These are phyloP conservation scores for Drosophila robusta DNA, from an alignment of 2,888 invertebrate species.

Conservation along the genomic window DNA sequence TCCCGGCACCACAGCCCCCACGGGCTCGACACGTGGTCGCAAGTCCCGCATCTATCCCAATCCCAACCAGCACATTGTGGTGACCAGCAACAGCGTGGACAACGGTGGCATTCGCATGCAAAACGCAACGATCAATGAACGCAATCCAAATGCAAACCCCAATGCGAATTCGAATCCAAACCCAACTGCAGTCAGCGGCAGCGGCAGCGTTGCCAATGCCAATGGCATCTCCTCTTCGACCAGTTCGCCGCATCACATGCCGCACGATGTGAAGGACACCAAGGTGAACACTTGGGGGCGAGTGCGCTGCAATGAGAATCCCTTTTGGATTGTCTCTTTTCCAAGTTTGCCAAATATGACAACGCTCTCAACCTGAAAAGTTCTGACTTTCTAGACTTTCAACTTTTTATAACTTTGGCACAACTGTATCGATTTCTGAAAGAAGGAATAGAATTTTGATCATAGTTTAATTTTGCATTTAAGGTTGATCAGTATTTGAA, in stretches of 20 bases:
- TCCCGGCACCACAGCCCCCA: constrained; percentile 49
- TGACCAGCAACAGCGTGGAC: constrained; percentile 82
- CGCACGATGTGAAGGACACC: constrained; percentile 82
- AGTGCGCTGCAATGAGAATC: not conserved
- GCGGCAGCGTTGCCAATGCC: constrained; percentile 51
- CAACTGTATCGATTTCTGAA: too few relatives aligned
- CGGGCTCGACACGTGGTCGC: constrained; percentile 76
- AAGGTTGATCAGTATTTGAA: too few relatives aligned
- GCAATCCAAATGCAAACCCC: constrained; percentile 47
- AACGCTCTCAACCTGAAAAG: too few relatives aligned
- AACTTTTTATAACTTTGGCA: too few relatives aligned
- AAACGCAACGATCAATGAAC: constrained; percentile 69
- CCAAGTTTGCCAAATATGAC: too few relatives aligned
- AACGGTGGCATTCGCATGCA: constrained; percentile 80
- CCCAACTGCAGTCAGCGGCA: constrained; percentile 35
- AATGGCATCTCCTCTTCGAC: constrained; percentile 82
- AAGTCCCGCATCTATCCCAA: constrained; percentile 82
- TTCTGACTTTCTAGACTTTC: too few relatives aligned
- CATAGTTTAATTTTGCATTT: not conserved
- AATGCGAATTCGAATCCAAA: constrained; percentile 23
- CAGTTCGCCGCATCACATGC: constrained; percentile 82
- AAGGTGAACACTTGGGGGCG: constrained; percentile 72
- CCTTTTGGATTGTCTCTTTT: not conserved
- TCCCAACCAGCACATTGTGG: constrained; percentile 82
- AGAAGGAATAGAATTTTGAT: too few relatives aligned